phyloP scores from a whole-genome alignment of 1,140 invertebrate species.

The Araneus ventricosus region DNA sequence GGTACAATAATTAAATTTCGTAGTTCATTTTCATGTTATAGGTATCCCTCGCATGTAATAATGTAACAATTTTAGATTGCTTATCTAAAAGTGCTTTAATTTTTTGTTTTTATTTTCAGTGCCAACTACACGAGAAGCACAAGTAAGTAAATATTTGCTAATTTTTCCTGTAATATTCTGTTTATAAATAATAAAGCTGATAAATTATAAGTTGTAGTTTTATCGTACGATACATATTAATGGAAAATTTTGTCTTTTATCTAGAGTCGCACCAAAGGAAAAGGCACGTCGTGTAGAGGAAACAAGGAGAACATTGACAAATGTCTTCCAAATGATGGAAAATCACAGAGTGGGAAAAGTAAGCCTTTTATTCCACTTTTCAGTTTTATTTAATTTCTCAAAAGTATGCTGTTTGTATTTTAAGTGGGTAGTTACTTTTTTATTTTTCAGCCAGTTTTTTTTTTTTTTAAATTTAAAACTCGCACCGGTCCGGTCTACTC shows the following conservation, averaged over 20 bases:
- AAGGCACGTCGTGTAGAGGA: constrained; percentile 41
- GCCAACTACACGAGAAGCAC: constrained; percentile 54
- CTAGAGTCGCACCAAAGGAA: constrained; percentile 61
- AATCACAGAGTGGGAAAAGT: constrained; percentile 60
- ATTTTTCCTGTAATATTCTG: neutral
- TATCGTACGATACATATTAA: no score
- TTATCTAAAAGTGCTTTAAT: neutral
- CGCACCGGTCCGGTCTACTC: no score
- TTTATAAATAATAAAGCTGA: neutral
- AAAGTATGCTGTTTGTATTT: no score
- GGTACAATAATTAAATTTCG: no score
- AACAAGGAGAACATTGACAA: constrained; percentile 75
- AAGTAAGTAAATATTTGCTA: constrained; percentile 29
- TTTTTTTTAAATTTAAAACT: no score
- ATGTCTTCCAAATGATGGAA: constrained; percentile 48
- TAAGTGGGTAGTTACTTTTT: neutral
- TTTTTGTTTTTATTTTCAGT: constrained; percentile 64
- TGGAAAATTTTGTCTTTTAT: neutral
- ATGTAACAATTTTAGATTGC: no score
- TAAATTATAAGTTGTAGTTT: neutral
- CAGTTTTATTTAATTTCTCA: no score
- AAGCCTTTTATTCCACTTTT: neutral
- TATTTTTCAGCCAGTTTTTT: neutral
- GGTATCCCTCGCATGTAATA: no score
- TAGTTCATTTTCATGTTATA: no score